Evolutionary conservation across 64 coral and sea anemone genomes (phyloP).

Genomic region (Pachyseris speciosa): DNA sequence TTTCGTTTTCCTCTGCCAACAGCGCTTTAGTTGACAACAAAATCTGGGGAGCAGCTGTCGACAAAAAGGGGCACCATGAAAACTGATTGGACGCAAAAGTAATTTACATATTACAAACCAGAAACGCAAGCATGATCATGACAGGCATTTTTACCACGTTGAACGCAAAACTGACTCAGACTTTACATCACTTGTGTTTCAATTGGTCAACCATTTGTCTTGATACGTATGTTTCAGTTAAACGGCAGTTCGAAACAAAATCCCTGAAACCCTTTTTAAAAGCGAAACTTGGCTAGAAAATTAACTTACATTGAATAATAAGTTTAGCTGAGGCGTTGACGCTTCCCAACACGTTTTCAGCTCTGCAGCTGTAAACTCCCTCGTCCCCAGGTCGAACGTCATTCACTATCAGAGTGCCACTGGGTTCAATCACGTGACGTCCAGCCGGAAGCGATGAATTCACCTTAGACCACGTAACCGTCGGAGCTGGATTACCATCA

Average conservation of each 20-base stretch:
- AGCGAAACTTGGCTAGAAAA: too few species aligned
- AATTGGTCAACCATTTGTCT: too few species aligned
- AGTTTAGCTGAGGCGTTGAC: background rate
- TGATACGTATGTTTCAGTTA: too few species aligned
- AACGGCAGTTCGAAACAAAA: too few species aligned
- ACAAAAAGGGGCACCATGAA: background rate
- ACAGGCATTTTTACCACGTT: too few species aligned
- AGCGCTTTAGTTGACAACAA: background rate
- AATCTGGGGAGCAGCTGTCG: background rate
- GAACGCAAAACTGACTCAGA: too few species aligned
- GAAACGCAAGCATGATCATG: too few species aligned
- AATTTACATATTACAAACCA: too few species aligned
- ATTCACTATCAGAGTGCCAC: background rate
- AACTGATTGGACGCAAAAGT: background rate
- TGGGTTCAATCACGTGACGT: background rate
- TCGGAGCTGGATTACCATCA: too few species aligned
- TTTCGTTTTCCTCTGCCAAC: background rate
- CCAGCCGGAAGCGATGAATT: background rate
- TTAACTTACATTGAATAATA: slow-evolving; percentile 11
- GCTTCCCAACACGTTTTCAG: background rate
- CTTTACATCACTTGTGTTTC: too few species aligned
- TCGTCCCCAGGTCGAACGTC: slow-evolving; percentile 7
- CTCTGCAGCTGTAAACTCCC: slow-evolving; percentile 49
- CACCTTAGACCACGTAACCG: slow-evolving; percentile 32
- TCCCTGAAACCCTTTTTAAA: background rate